A percentile compares a stretch with the other conserved stretches of the same genome.
Conservation (phyloP, 2,888 invertebrate genomes). For the Mythimna impura region DNA sequence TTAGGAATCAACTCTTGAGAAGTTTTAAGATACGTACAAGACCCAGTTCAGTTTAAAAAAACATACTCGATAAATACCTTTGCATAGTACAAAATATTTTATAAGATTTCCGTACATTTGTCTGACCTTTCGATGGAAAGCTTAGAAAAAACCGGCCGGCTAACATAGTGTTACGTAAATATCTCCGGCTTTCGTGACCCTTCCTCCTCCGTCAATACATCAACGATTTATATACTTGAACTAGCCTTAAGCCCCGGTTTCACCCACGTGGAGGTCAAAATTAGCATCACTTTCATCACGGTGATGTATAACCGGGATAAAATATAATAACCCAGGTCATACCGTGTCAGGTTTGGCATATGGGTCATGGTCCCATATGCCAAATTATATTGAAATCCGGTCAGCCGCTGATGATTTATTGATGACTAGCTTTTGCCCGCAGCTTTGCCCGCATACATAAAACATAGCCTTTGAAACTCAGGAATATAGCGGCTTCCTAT, state of each 20-base stretch:
- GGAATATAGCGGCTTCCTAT: too few relatives aligned
- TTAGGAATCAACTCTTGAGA: too few relatives aligned
- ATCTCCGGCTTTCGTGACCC: constrained; percentile 20
- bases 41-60: not conserved
- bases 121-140: constrained; percentile 7
- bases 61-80: not conserved
- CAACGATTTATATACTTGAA: constrained; percentile 16
- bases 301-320: too few relatives aligned
- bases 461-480: too few relatives aligned
- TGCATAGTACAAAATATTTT: not conserved
- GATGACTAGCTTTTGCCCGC: too few relatives aligned
- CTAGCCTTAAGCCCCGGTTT: not conserved
- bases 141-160: not conserved
- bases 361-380: too few relatives aligned
- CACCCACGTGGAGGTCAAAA: not conserved
- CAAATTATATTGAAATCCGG: too few relatives aligned
- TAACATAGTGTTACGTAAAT: constrained; percentile 39
- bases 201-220: constrained; percentile 36
- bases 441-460: too few relatives aligned
- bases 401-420: too few relatives aligned
- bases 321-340: too few relatives aligned
- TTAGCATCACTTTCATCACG: not conserved
- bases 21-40: too few relatives aligned
- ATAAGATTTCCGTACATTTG: not conserved
- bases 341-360: too few relatives aligned